Evolutionary conservation across 1,140 invertebrate genomes (phyloP), one percentile per base, ranked within the genome.

Genomic region (Rhizoglyphus robini): DNA sequence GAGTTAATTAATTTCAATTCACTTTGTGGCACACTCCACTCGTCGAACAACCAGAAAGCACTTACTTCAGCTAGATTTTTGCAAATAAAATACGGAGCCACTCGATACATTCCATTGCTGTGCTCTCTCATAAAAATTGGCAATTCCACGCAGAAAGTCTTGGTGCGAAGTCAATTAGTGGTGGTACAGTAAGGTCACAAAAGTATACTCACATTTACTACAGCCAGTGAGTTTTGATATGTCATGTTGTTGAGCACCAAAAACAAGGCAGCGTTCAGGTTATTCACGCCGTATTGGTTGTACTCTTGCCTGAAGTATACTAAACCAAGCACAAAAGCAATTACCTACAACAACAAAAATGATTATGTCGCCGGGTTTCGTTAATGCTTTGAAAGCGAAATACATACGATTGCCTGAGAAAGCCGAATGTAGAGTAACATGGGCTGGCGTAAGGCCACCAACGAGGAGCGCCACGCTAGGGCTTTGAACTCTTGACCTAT

Each of bases 211-310:
- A 92, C 88, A 75, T 86, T 88, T 58, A 92, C 85, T 20, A 92
- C 89, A 49, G 87, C 85, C 72, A 88, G 88, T 8, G 90, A 84
- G 76, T 94, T 93, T 73, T 88, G 89, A 75, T 92, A 94, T 5
- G 88, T 96, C 85, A 91, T 90, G 75, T 92, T 93, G 3, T 87
- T 91, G 1, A 95, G 78, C 72, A 93, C 86, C 62, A 96, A 83
- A 73, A 96, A 96, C 27, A 96, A 80, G n/a, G 87, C 88, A 49
- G 93, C 93, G 74, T 95, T 96, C 66, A 96, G 91, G 74, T 96
- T 96, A 83, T 89, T 88, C 0, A 95, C 86, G 4, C 90, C 90
- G 70, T 90, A 85, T 75, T 94, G 86, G 70, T 88, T 83, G 36
- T 89, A 72, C 69, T 82, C 77, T 74, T 96, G 92, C 0, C 86